Conservation (phyloP, 1,140 invertebrate genomes). For the Galleria mellonella region DNA sequence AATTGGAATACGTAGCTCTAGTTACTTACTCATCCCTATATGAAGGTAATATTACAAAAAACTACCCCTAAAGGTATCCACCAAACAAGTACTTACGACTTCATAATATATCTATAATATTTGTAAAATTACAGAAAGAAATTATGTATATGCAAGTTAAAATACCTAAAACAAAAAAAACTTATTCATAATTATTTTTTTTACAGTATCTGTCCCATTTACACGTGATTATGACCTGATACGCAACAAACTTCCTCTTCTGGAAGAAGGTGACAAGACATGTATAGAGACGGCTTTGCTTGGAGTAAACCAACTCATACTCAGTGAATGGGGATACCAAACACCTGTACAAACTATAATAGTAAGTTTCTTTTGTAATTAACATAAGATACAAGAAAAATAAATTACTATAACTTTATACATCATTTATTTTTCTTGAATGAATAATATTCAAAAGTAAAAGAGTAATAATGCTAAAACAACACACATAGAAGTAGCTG, state of each 20-base stretch:
- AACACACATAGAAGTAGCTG: no score
- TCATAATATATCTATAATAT: background rate
- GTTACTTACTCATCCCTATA: constrained; percentile 88
- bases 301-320: constrained; percentile 83
- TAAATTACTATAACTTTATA: no score
- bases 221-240: constrained; percentile 90
- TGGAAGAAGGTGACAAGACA: constrained; percentile 90
- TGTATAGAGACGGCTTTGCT: constrained; percentile 85
- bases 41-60: constrained; percentile 69
- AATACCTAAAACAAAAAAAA: no score
- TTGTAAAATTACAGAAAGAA: background rate
- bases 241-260: constrained; percentile 80
- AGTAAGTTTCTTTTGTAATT: constrained; percentile 63
- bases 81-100: background rate
- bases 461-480: no score
- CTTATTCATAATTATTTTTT: no score
- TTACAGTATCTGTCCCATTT: constrained; percentile 82
- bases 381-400: no score
- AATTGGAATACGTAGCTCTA: constrained; percentile 93
- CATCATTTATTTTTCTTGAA: no score
- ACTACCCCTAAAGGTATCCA: background rate
- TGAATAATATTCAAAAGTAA: no score
- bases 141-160: no score
- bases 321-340: constrained; percentile 89
- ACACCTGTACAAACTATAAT: constrained; percentile 81